phyloP scores from a whole-genome alignment of 2,888 invertebrate genomes.

The Cataglyphis altisquamis region DNA sequence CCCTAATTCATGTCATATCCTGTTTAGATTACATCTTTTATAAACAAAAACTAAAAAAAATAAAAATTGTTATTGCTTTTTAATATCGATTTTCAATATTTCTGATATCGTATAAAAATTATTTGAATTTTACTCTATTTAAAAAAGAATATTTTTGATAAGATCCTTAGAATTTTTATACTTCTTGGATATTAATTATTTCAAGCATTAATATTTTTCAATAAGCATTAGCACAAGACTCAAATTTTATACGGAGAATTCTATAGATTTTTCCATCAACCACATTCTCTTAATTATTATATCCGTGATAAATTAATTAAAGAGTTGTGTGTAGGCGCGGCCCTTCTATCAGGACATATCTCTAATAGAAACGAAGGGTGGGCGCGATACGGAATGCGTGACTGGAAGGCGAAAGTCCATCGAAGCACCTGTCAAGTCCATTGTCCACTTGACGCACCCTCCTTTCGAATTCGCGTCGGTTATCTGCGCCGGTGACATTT shows the following conservation, averaged over 20 bases:
- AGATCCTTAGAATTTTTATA: background rate
- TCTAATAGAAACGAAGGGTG: constrained; percentile 12
- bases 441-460: constrained; percentile 61
- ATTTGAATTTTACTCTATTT: background rate
- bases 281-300: constrained; percentile 19
- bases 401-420: constrained; percentile 60
- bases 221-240: no score
- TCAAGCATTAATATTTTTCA: background rate
- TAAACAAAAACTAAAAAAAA: no score
- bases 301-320: constrained; percentile 36
- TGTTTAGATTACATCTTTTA: no score
- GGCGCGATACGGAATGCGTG: constrained; percentile 47
- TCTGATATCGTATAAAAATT: background rate
- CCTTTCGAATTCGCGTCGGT: constrained; percentile 51
- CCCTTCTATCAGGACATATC: constrained; percentile 19
- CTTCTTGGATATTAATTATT: background rate
- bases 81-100: background rate
- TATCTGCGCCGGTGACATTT: constrained; percentile 58
- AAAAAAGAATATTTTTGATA: background rate
- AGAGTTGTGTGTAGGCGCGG: background rate
- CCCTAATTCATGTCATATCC: no score
- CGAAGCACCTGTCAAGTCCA: constrained; percentile 63
- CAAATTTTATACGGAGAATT: background rate
- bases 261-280: background rate
- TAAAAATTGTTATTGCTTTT: background rate